phyloP scores from a whole-genome alignment of 2,113 vertebrate genomes.

The Paramisgurnus dabryanus region DNA sequence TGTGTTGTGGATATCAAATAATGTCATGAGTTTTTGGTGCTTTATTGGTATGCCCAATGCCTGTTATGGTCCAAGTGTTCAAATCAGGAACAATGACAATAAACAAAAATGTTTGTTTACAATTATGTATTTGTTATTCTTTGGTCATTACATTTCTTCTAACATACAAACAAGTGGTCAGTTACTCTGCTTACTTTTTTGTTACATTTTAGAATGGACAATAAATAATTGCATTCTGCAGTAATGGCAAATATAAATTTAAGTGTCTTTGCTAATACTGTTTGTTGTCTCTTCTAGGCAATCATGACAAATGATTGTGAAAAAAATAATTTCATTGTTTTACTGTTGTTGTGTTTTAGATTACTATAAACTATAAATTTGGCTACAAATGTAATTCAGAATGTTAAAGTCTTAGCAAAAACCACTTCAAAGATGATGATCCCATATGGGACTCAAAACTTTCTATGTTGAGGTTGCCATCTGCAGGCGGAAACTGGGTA shows the following conservation, averaged over 20 bases:
- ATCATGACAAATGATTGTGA: too few relatives aligned
- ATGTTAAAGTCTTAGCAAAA: neutral
- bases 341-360: neutral
- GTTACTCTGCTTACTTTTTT: too few relatives aligned
- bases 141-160: neutral
- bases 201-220: neutral
- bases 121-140: constrained; percentile 12
- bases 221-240: neutral
- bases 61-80: constrained; percentile 53
- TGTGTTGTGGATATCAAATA: constrained; percentile 47
- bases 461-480: constrained; percentile 17
- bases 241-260: too few relatives aligned
- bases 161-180: neutral
- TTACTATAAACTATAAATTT: neutral
- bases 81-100: constrained; percentile 51
- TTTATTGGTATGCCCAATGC: constrained; percentile 52
- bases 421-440: neutral
- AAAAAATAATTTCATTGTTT: neutral
- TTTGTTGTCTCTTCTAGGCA: neutral
- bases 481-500: constrained; percentile 8
- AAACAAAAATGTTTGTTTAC: constrained; percentile 43
- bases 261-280: neutral
- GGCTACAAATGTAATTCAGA: neutral
- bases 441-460: neutral
- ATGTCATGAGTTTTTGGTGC: constrained; percentile 46